These are phyloP conservation scores for Pristionchus pacificus DNA, from an alignment of 1,140 invertebrate genomes.

Conservation along the genomic window DNA sequence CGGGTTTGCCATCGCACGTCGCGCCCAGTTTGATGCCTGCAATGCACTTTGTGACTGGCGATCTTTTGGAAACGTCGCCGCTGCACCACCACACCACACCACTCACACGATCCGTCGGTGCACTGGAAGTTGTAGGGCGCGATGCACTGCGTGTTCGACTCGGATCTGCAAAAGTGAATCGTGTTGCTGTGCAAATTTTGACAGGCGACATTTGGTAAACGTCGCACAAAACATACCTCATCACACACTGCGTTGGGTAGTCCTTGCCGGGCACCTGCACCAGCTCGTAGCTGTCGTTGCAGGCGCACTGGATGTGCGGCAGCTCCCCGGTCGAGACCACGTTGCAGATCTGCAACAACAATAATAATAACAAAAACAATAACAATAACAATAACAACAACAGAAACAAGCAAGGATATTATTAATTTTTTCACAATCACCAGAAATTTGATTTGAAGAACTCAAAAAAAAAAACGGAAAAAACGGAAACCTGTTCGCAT, in stretches of 20 bases:
- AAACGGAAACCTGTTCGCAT: constrained; percentile 87
- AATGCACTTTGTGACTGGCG: too few species aligned
- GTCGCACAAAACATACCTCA: constrained; percentile 48
- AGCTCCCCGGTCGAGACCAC: constrained; percentile 38
- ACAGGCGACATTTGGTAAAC: not conserved
- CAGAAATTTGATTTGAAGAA: too few species aligned
- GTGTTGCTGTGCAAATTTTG: not conserved
- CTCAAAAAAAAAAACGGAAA: too few species aligned
- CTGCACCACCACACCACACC: constrained; percentile 72
- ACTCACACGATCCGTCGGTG: constrained; percentile 65
- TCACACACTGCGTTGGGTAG: constrained; percentile 51
- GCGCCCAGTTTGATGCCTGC: too few species aligned
- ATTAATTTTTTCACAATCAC: too few species aligned
- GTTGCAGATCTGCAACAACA: constrained; percentile 20
- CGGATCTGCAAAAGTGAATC: too few species aligned
- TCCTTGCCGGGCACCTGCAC: constrained; percentile 71
- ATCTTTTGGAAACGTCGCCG: too few species aligned
- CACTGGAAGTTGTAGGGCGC: constrained; percentile 57
- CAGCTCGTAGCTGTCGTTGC: constrained; percentile 73
- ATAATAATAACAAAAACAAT: too few species aligned
- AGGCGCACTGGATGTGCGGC: constrained; percentile 46
- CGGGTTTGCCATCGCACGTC: constrained; percentile 71
- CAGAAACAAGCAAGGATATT: too few species aligned
- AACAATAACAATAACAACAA: too few species aligned
- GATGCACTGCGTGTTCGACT: too few species aligned